These are phyloP conservation scores for Frankliniella fusca DNA, from an alignment of 2,888 invertebrate genomes.

Conservation along the genomic window DNA sequence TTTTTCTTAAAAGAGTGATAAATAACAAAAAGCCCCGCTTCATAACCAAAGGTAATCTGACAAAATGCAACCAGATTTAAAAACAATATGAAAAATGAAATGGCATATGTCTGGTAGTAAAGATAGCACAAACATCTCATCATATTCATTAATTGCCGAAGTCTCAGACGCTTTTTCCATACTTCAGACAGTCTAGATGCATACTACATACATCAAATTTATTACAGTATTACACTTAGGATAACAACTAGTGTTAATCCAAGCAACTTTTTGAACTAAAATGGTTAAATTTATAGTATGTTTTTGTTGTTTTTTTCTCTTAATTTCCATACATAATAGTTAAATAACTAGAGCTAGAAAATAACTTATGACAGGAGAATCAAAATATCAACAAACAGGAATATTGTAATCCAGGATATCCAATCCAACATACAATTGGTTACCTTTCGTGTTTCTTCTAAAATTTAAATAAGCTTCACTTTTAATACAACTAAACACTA, in stretches of 20 bases:
- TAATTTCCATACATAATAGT: background rate
- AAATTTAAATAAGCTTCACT: background rate
- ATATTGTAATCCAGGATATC: background rate
- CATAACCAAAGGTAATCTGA: too few relatives aligned
- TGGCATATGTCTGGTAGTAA: background rate
- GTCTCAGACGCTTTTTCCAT: background rate
- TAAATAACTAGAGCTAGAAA: conserved; percentile 3
- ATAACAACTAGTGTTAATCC: background rate
- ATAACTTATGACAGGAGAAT: background rate
- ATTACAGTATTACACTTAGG: background rate
- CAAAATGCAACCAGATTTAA: background rate
- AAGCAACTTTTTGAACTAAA: background rate
- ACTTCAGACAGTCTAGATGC: conserved; percentile 3
- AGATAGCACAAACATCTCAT: background rate
- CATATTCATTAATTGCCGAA: background rate
- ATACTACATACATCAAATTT: background rate
- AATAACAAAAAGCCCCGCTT: too few relatives aligned
- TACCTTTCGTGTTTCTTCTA: background rate
- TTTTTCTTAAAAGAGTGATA: background rate
- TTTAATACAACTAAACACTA: background rate
- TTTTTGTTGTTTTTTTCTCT: background rate
- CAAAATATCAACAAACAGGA: background rate
- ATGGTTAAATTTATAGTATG: background rate
- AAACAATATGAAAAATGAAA: background rate
- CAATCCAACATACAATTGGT: background rate